Evolutionary conservation across 2,113 vertebrate species (phyloP).

Genomic region (Misgurnus anguillicaudatus): DNA sequence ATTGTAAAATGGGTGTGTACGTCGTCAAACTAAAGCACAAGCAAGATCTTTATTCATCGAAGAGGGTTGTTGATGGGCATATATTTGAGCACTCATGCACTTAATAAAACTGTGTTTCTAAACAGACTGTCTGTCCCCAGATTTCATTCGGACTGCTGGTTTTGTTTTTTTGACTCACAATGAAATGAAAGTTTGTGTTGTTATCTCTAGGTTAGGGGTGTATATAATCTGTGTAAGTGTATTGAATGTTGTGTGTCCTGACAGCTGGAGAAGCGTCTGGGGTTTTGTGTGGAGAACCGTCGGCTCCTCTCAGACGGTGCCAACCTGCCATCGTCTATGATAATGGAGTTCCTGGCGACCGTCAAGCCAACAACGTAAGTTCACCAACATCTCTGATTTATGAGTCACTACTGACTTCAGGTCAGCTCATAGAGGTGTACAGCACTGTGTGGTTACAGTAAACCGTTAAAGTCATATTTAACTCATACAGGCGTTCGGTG

Average conservation of each 20-base stretch:
- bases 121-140: no score
- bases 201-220: not conserved
- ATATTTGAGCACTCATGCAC: no score
- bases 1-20: no score
- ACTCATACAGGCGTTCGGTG: not conserved
- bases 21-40: no score
- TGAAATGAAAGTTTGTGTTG: not conserved
- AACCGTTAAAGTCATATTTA: not conserved
- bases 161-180: not conserved
- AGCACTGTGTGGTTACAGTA: not conserved
- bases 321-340: constrained; percentile 74
- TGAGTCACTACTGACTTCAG: not conserved
- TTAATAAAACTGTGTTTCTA: no score
- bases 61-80: no score
- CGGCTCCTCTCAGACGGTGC: constrained; percentile 76
- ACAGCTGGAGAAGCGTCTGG: constrained; percentile 70
- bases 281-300: constrained; percentile 76
- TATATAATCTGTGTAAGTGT: no score
- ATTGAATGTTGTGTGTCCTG: not conserved
- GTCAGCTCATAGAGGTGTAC: not conserved
- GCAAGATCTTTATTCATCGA: no score
- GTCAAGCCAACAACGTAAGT: constrained; percentile 68
- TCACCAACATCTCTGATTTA: constrained; percentile 61
- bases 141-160: not conserved
- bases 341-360: constrained; percentile 65